phyloP scores from a whole-genome alignment of 2,888 invertebrate species.

The Pomacea canaliculata region DNA sequence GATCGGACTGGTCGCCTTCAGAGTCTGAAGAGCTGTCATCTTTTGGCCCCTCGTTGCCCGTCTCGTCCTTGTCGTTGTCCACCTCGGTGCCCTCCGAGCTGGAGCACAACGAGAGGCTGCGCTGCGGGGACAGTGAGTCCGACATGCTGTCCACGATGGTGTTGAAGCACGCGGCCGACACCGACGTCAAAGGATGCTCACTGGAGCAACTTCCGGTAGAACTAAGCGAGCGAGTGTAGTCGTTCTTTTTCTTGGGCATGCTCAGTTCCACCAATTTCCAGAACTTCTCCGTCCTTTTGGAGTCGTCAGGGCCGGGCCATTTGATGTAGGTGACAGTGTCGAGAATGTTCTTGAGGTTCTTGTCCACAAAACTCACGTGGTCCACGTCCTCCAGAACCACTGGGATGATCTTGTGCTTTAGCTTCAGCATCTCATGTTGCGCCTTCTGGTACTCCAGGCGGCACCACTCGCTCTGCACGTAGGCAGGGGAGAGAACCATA shows the following conservation, averaged over 20 bases:
- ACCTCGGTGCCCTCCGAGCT: background rate
- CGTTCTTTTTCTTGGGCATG: slow-evolving; percentile 51
- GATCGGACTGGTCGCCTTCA: background rate
- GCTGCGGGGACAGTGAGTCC: slow-evolving; percentile 8
- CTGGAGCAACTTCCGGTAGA: slow-evolving; percentile 18
- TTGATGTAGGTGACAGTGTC: slow-evolving; percentile 52
- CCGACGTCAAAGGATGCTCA: slow-evolving; percentile 24
- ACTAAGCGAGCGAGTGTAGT: slow-evolving; percentile 6
- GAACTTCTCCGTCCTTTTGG: slow-evolving; percentile 43
- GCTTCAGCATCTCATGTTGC: slow-evolving; percentile 56
- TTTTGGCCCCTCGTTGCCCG: background rate
- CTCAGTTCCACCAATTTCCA: slow-evolving; percentile 53
- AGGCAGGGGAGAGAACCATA: slow-evolving; percentile 50
- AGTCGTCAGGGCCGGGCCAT: slow-evolving; percentile 45
- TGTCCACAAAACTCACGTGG: slow-evolving; percentile 40
- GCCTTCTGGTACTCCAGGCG: slow-evolving; percentile 59
- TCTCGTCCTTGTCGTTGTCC: background rate
- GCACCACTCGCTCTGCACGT: slow-evolving; percentile 54
- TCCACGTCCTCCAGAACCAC: slow-evolving; percentile 50
- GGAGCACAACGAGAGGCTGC: slow-evolving; percentile 9
- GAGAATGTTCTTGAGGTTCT: slow-evolving; percentile 46
- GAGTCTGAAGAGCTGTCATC: slow-evolving; percentile 1
- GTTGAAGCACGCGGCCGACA: slow-evolving; percentile 16
- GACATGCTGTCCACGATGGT: slow-evolving; percentile 19
- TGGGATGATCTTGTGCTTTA: slow-evolving; percentile 57